These are phyloP conservation scores for Octonoba sinensis DNA, from an alignment of 2,888 invertebrate species.

Conservation along the genomic window DNA sequence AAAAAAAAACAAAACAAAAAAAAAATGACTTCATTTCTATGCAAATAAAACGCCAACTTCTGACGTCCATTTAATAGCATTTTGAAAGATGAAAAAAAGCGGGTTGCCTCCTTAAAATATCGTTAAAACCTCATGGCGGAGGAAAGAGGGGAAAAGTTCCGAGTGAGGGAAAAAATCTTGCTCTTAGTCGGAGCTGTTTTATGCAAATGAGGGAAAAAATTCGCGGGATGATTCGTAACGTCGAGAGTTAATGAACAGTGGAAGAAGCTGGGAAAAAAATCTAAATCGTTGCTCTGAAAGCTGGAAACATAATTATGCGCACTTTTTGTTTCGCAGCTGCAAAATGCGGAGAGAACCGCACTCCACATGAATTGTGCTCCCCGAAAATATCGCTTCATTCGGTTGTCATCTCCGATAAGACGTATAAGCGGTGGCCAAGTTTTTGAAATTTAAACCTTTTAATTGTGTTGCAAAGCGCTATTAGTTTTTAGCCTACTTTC, in stretches of 20 bases:
- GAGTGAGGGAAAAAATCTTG: constrained; percentile 6
- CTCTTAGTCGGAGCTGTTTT: constrained; percentile 20
- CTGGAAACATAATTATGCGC: too few species aligned
- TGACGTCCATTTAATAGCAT: constrained; percentile 44
- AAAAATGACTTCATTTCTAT: constrained; percentile 41
- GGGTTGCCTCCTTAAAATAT: constrained; percentile 36
- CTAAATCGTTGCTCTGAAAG: not conserved
- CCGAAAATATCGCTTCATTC: too few species aligned
- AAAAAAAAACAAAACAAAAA: too few species aligned
- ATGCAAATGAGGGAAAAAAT: constrained; percentile 45
- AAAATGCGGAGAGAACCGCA: too few species aligned
- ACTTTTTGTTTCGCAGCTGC: too few species aligned
- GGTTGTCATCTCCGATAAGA: too few species aligned
- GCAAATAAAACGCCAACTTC: constrained; percentile 47
- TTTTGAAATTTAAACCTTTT: too few species aligned
- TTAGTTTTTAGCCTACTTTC: too few species aligned
- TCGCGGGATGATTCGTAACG: constrained; percentile 4
- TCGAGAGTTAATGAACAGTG: constrained; percentile 43
- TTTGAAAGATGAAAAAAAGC: constrained; percentile 42
- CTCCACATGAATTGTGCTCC: too few species aligned
- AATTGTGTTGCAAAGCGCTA: too few species aligned
- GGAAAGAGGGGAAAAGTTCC: constrained; percentile 1
- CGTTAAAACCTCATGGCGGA: constrained; percentile 8
- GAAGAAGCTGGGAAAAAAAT: constrained; percentile 1
- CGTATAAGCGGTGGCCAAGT: too few species aligned